Evolutionary conservation across 2,113 vertebrate species (phyloP), one percentile per base, ranked within the genome.

Genomic region (Cheilinus undulatus): DNA sequence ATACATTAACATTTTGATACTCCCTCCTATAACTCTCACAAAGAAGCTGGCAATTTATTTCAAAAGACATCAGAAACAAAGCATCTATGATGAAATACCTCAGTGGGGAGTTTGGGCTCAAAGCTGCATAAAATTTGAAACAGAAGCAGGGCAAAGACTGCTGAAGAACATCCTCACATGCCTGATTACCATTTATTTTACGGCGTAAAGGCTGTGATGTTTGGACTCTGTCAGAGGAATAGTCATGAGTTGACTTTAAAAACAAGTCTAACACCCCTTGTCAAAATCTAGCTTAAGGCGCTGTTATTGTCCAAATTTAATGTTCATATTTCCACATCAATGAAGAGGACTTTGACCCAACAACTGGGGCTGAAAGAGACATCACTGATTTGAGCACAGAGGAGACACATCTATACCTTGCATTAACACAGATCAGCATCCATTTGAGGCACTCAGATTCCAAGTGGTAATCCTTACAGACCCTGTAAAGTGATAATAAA

Each of bases 281-380:
- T 11, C 17, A 13, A 59, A 14, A 15, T 24, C 2, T 45, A 48
- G 22, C 43, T 52, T 23, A 9, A 22, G 40, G 48, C 63, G 34
- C 61, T 43, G 46, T 27, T 38, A 15, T n/a, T 15, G 32, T 10
- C 32, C 32, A 15, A 8, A 50, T 69, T 30, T 5, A 22, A 58
- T 17, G 23, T 48, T 43, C 27, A 42, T 14, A 56, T 23, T 45
- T 70, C 49, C 34, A 60, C 32, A 49, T 28, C 43, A 32, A 69
- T 69, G 49, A 64, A 13, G 15, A 40, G 38, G 38, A 15, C 17
- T 43, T 62, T 46, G 36, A 32, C n/a, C 20, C 14, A 40, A 66
- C 26, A 63, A 68, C n/a, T 20, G 53, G 61, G 43, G 71, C 57
- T 67, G 42, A 69, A 59, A 50, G 34, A 23, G 51, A 28, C 69